Evolutionary conservation across 2,888 invertebrate genomes (phyloP), one percentile per base, ranked within the genome.

Genomic region (Hesperia comma): DNA sequence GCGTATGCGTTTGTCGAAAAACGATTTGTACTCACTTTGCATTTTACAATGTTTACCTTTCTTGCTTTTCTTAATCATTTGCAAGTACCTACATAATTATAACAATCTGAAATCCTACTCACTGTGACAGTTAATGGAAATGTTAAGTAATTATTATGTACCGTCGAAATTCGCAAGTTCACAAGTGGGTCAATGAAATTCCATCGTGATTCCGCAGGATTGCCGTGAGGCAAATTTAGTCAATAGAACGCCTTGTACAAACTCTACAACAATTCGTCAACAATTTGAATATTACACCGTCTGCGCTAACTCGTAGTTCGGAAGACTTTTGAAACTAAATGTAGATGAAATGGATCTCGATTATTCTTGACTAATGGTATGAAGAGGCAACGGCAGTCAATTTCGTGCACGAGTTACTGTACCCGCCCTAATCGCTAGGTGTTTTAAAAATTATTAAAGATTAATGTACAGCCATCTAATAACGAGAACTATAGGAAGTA

Each of bases 211-310:
- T 55, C 46, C 54, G 10, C 55, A 37, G 61, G 46, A 61, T 37
- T 60, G 43, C 61, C 43, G 15, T 46, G 21, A 55, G 60, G 60
- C 54, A 43, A 61, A 66, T 55, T 66, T 61, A 61, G 60, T 61
- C 66, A 54, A 67, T 61, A 55, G 60, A 54, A 46, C 60, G 60
- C 37, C 21, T 43, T 15, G 46, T 67, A 55, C 32, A 61, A 61
- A 60, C 55, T 54, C 37, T 33, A 33, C 60, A 67, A 55, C 61
- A 67, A 61, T 61, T 66, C 53, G 15, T 60, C 54, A 66, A 66
- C 66, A 54, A 66, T 66, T 66, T 66, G 54, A 60, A 66, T 66
- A 54, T 66, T 66, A 66, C 60, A 66, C 54, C 60, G 41, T 14
- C 41, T 17, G 32, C 57, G 53, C 37, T 57, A 1, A 53, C 12